phyloP scores from a whole-genome alignment of 2,797 vertebrate species.

The Gephyroberyx darwinii region DNA sequence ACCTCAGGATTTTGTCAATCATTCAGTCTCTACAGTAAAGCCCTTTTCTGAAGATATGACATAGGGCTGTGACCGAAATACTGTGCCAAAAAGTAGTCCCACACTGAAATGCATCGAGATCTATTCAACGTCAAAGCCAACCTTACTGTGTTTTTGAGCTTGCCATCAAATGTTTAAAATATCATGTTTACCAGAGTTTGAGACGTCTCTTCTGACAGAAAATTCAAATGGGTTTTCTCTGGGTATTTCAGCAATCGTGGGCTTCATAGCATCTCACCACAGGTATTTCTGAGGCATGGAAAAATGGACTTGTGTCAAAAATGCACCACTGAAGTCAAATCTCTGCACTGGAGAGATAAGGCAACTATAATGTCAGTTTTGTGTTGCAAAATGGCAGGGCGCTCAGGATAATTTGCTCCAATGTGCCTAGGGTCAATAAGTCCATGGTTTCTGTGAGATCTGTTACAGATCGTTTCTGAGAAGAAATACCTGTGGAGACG shows the following conservation, averaged over 20 bases:
- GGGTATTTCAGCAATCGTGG: neutral
- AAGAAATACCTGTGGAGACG: neutral
- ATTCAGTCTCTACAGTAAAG: constrained; percentile 14
- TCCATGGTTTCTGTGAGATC: neutral
- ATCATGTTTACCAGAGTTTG: constrained; percentile 13
- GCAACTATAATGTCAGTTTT: constrained; percentile 23
- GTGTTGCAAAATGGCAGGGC: neutral
- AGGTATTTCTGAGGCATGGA: constrained; percentile 17
- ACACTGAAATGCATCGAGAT: constrained; percentile 2
- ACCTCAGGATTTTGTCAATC: constrained; percentile 29
- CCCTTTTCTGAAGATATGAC: neutral
- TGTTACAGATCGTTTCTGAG: neutral
- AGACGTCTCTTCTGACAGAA: neutral
- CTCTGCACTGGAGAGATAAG: constrained; percentile 51
- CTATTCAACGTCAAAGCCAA: constrained; percentile 34
- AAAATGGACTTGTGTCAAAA: constrained; percentile 16
- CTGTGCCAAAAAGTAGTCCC: neutral
- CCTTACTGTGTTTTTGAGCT: neutral
- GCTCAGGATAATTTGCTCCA: constrained; percentile 3
- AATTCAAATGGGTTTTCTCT: neutral
- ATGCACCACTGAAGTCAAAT: constrained; percentile 24
- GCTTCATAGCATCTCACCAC: constrained; percentile 24
- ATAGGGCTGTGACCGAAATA: neutral
- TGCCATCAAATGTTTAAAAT: constrained; percentile 23
- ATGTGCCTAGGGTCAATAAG: neutral